Percentiles rank a stretch among this genome's conserved stretches.
These are phyloP conservation scores for Suillia variegata DNA, from an alignment of 2,888 invertebrate species.

Conservation along the genomic window DNA sequence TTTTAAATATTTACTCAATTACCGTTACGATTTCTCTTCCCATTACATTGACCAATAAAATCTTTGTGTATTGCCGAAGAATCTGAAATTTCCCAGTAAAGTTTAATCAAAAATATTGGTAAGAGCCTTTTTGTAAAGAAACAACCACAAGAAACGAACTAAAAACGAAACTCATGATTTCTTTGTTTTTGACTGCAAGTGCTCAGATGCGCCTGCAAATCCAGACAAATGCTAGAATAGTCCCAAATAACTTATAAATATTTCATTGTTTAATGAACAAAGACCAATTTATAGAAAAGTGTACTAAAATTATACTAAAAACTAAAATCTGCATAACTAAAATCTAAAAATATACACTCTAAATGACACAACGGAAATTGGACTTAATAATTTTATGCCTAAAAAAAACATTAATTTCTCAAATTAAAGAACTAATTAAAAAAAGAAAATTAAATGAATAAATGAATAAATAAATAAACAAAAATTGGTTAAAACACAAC, in stretches of 20 bases:
- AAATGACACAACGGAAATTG: slow-evolving; percentile 19
- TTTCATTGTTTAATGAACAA: slow-evolving; percentile 24
- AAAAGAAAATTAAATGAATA: slow-evolving; percentile 31
- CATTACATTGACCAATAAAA: no score
- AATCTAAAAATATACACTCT: slow-evolving; percentile 12
- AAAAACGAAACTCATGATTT: no score
- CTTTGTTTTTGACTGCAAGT: no score
- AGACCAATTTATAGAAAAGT: slow-evolving; percentile 36
- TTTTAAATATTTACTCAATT: no score
- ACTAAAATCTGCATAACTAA: slow-evolving; percentile 14
- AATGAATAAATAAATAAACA: slow-evolving; percentile 35
- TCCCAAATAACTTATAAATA: slow-evolving; percentile 4
- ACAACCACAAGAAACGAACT: no score
- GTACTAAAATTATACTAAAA: slow-evolving; percentile 30
- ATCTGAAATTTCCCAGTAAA: no score
- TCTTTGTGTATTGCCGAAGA: no score
- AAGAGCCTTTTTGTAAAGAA: no score
- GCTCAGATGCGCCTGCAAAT: no score
- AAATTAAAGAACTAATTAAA: slow-evolving; percentile 19
- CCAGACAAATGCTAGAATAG: slow-evolving; percentile 6
- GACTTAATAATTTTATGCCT: slow-evolving; percentile 13
- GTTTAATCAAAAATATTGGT: no score
- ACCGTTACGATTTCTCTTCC: no score
- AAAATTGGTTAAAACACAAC: slow-evolving; percentile 19
- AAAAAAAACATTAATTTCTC: slow-evolving; percentile 19